Conservation (phyloP, 2,113 vertebrate genomes). For the Sander vitreus region DNA sequence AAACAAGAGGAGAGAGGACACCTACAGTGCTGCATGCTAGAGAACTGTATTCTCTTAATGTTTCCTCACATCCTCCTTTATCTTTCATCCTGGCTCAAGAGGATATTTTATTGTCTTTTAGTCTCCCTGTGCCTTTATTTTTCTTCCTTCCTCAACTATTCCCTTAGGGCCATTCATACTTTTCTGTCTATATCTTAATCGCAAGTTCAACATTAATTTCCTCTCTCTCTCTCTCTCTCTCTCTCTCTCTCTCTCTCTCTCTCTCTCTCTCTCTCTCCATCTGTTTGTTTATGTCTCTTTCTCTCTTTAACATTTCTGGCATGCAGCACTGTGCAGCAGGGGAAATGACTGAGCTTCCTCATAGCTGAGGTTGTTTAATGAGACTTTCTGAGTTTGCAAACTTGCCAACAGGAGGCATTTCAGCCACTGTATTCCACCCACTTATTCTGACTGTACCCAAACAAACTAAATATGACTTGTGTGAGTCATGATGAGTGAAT, state of each 20-base stretch:
- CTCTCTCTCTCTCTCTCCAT: slow-evolving; percentile 31
- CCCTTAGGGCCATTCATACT: slow-evolving; percentile 36
- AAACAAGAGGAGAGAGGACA: slow-evolving; percentile 16
- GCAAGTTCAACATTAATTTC: slow-evolving; percentile 74
- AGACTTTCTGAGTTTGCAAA: slow-evolving; percentile 61
- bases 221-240: slow-evolving; percentile 46
- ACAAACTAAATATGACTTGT: slow-evolving; percentile 54
- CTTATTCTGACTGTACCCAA: slow-evolving; percentile 49
- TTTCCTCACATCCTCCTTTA: slow-evolving; percentile 12
- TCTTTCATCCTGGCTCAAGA: slow-evolving; percentile 27
- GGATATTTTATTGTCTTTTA: slow-evolving; percentile 38
- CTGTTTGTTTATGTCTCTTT: slow-evolving; percentile 53
- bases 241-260: slow-evolving; percentile 59
- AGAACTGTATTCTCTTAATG: not conserved
- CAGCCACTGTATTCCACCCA: slow-evolving; percentile 56
- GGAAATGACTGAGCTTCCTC: slow-evolving; percentile 67
- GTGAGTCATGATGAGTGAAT: slow-evolving; percentile 48
- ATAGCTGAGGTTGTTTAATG: slow-evolving; percentile 49
- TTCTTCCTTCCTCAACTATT: slow-evolving; percentile 38
- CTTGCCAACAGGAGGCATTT: slow-evolving; percentile 64
- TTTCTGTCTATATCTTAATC: slow-evolving; percentile 53
- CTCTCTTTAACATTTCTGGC: slow-evolving; percentile 56
- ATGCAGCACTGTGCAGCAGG: slow-evolving; percentile 36
- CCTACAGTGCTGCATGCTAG: not conserved
- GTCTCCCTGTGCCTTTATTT: slow-evolving; percentile 14